These are phyloP conservation scores for Dipus sagitta DNA, from an alignment of 2,797 vertebrate species.

Conservation along the genomic window DNA sequence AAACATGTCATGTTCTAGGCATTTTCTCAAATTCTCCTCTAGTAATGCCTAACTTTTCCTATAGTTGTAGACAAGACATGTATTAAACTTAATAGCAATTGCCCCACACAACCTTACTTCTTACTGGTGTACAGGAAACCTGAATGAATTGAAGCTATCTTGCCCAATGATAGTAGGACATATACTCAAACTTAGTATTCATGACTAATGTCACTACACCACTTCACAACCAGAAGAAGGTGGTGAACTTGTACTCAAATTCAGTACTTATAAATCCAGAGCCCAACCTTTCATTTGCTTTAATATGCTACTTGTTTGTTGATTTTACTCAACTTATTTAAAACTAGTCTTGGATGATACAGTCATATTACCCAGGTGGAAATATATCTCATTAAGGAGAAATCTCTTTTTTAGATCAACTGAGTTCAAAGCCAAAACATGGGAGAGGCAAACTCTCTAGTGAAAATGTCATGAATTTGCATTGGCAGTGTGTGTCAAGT, in stretches of 20 bases:
- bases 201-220: neutral
- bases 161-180: neutral
- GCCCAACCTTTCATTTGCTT: neutral
- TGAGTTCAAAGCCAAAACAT: constrained; percentile 53
- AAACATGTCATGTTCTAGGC: neutral
- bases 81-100: neutral
- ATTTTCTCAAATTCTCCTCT: neutral
- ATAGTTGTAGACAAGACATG: neutral
- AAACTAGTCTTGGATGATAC: neutral
- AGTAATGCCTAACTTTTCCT: neutral
- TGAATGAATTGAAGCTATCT: neutral
- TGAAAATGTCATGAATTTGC: constrained; percentile 67
- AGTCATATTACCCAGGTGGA: constrained; percentile 1
- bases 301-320: neutral
- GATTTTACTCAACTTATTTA: neutral
- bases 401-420: constrained; percentile 56
- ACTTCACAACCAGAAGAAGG: neutral
- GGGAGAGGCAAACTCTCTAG: constrained; percentile 24
- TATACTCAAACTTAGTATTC: neutral
- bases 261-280: neutral
- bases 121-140: neutral
- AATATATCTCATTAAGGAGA: neutral
- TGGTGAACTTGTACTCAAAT: neutral
- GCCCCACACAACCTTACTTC: neutral
- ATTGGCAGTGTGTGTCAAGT: constrained; percentile 48